Base-by-base conservation (phyloP, 2,113 vertebrate genomes). In the Gnathonemus echidnorhynchus region DNA sequence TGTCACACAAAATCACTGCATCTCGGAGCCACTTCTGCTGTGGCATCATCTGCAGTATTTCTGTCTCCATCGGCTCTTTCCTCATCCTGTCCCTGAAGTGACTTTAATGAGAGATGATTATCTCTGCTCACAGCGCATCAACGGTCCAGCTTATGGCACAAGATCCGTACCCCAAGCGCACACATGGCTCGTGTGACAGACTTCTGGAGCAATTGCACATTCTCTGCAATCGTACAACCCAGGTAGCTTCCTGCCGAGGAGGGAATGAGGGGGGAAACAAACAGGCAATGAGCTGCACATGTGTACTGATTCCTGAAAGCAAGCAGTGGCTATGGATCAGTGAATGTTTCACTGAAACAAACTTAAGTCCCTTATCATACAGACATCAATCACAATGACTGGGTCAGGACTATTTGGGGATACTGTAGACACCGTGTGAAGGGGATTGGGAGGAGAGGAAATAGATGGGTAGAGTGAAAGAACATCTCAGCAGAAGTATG, bases 101-200 rank as follows among this genome's bases (percentile, higher is more conserved):
- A 48, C 83, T 86, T 49, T 86, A 86, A 86, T 86, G 83, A 86
- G 83, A 86, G 84, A 86, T 86, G 45, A 86, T 86, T 86, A 86
- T 86, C 46, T 86, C 84, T n/a, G 48, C 84, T 86, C 84, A 48
- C 10, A 50, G 84, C 48, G 13, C 46, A 86, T 48, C 24, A 50
- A 3, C 84, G 1, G 45, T 50, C 24, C 84, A 86, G 84, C 84
- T 27, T 9, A 15, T 48, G 42, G 21, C 45, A 50, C 24, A 31
- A n/a, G 84, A 15, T 50, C 48, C 21, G 13, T 6, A 86, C 50
- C 46, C 84, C 48, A 15, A 13, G 10, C 46, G 10, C 6, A 13
- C 84, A 13, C 7, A 46, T 13, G 45, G 84, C 45, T 27, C 27
- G n/a, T n/a, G 84, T 6, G n/a, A 27, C 48, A 49, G 45, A 27